Base-by-base conservation (phyloP, 2,888 invertebrate genomes). In the Spilosoma lubricipeda region DNA sequence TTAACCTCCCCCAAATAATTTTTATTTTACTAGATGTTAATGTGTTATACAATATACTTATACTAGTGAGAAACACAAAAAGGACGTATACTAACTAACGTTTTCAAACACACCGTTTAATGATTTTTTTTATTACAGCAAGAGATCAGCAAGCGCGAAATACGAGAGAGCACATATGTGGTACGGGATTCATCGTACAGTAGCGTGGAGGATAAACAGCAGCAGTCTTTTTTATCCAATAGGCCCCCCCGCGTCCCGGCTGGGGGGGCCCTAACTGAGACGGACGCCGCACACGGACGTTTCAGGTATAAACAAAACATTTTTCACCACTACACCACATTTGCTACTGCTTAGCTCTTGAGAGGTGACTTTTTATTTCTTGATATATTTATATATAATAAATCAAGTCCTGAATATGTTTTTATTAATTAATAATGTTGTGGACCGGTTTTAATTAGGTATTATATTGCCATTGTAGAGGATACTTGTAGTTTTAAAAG, bases 221-320 rank as follows among this genome's bases (percentile, higher is more conserved):
- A 93, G 91, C 95, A 94, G 95, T 95, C 96, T 96, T 96, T 96
- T 96, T 96, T 96, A 96, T 96, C 96, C 95, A 96, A 94, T 96
- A 96, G 95, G 96, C 96, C 96, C 95, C 95, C 96, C 95, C 95
- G 95, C 91, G 95, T 94, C 95, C 95, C 95, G 86, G 90, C 86
- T 93, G 96, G 95, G 96, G 95, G 96, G 96, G 96, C 96, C 95
- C 89, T 72, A 72, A 87, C 93, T 94, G 97, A 97, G 82, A 95
- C 94, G 89, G 96, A 96, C 91, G 96, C 96, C 65, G 96, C 96
- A 78, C 96, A 96, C 87, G 92, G 88, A 88, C 95, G 96, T 91
- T 95, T 96, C 92, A 95, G 94, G 96, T 95, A 70, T 0, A 48
- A 48, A 48, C 45, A 45, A 45, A 18, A 45, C 18, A 45, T 42